Conservation (phyloP, 2,888 invertebrate species). For the Melanophora roralis region DNA sequence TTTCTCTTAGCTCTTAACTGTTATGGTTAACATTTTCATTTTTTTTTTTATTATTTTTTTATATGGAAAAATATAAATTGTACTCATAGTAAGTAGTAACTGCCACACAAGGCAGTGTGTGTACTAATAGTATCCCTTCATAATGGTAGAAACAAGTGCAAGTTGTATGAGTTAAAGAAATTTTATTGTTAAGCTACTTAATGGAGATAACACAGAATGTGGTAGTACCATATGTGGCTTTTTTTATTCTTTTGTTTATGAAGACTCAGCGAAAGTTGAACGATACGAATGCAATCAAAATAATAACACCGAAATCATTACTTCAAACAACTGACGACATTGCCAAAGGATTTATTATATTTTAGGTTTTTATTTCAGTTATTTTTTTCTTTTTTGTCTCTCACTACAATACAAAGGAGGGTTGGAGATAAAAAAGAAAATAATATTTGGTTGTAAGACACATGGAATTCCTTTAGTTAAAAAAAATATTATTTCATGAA, state of each 20-base stretch:
- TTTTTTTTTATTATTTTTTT: slow-evolving; percentile 31
- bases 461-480: not conserved
- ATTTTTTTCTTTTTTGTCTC: not conserved
- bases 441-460: not conserved
- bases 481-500: not conserved
- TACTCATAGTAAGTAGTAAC: too few species aligned
- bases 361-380: slow-evolving; percentile 36
- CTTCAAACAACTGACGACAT: slow-evolving; percentile 54
- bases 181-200: slow-evolving; percentile 42
- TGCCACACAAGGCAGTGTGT: not conserved
- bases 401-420: not conserved
- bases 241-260: slow-evolving; percentile 73
- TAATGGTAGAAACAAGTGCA: not conserved
- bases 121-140: not conserved
- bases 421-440: slow-evolving; percentile 1
- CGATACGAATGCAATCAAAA: slow-evolving; percentile 61
- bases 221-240: slow-evolving; percentile 73
- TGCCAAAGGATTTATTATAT: slow-evolving; percentile 54
- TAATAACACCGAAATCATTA: slow-evolving; percentile 59
- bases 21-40: slow-evolving; percentile 30
- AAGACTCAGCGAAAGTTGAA: slow-evolving; percentile 62
- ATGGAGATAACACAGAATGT: slow-evolving; percentile 63
- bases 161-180: not conserved
- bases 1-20: slow-evolving; percentile 16
- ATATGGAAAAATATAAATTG: slow-evolving; percentile 34